These are phyloP conservation scores for Subacronicta megacephala DNA, from an alignment of 2,888 invertebrate genomes.

Conservation along the genomic window DNA sequence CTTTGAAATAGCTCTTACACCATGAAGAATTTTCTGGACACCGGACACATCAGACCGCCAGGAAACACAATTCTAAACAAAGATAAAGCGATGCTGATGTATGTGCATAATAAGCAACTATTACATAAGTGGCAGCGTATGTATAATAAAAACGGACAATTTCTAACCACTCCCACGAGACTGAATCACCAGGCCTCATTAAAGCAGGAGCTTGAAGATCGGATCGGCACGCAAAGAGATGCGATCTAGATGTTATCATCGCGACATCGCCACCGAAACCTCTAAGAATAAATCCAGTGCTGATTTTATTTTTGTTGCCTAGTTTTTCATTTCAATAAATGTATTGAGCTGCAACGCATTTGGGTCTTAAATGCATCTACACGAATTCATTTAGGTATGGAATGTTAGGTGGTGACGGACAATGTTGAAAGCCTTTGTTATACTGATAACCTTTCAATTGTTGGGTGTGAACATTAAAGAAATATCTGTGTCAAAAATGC, in stretches of 20 bases:
- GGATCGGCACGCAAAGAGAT: slow-evolving; percentile 84
- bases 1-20: too few relatives aligned
- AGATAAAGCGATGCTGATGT: slow-evolving; percentile 45
- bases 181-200: slow-evolving; percentile 73
- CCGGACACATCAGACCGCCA: slow-evolving; percentile 23
- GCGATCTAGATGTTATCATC: slow-evolving; percentile 77
- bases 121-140: slow-evolving; percentile 47
- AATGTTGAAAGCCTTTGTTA: slow-evolving; percentile 1
- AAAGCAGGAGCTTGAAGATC: slow-evolving; percentile 72
- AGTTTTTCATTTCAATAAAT: slow-evolving; percentile 44
- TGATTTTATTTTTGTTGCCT: slow-evolving; percentile 53
- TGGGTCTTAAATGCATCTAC: slow-evolving; percentile 8
- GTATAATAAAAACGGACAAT: slow-evolving; percentile 55
- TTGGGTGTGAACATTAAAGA: too few relatives aligned
- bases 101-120: slow-evolving; percentile 48
- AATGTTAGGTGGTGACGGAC: slow-evolving; percentile 2
- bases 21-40: slow-evolving; percentile 1
- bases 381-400: slow-evolving; percentile 1
- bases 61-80: slow-evolving; percentile 31
- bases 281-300: slow-evolving; percentile 60
- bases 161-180: slow-evolving; percentile 61
- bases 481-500: too few relatives aligned
- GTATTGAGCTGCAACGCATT: not conserved
- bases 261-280: slow-evolving; percentile 64
- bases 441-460: too few relatives aligned